A percentile compares a stretch with the other conserved stretches of the same genome.
Evolutionary conservation across 2,888 invertebrate genomes (phyloP).

Genomic region (Rhyacophila evoluta): DNA sequence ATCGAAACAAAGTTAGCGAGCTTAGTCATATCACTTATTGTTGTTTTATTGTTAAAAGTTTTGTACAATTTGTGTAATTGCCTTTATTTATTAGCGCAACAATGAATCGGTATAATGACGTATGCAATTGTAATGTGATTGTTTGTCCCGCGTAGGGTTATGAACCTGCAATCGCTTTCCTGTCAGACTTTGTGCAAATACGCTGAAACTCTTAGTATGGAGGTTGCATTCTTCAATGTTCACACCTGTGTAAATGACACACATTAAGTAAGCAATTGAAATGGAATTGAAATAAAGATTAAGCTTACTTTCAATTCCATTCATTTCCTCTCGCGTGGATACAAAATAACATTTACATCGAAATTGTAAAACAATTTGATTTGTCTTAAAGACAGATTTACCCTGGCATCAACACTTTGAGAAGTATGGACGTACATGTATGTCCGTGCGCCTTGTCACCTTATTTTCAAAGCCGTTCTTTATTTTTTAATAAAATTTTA

Average conservation of each 20-base stretch:
- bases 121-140: not conserved
- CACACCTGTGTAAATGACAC: conserved; percentile 4
- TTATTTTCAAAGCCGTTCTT: too few species aligned
- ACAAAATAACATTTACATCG: too few species aligned
- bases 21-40: not conserved
- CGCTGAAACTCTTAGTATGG: not conserved
- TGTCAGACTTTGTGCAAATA: not conserved
- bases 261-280: not conserved
- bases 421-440: too few species aligned
- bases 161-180: not conserved
- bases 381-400: too few species aligned
- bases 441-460: too few species aligned
- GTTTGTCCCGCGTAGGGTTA: not conserved
- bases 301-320: too few species aligned
- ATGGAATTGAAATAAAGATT: too few species aligned
- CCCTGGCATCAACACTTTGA: too few species aligned
- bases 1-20: not conserved
- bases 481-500: too few species aligned
- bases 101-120: not conserved
- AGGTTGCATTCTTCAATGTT: not conserved
- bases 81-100: not conserved
- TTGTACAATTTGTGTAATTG: not conserved
- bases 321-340: too few species aligned
- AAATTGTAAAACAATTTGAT: too few species aligned
- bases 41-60: not conserved